These are phyloP conservation scores for Scolanthus callimorphus DNA, from an alignment of 92 coral and sea anemone genomes.

Conservation along the genomic window DNA sequence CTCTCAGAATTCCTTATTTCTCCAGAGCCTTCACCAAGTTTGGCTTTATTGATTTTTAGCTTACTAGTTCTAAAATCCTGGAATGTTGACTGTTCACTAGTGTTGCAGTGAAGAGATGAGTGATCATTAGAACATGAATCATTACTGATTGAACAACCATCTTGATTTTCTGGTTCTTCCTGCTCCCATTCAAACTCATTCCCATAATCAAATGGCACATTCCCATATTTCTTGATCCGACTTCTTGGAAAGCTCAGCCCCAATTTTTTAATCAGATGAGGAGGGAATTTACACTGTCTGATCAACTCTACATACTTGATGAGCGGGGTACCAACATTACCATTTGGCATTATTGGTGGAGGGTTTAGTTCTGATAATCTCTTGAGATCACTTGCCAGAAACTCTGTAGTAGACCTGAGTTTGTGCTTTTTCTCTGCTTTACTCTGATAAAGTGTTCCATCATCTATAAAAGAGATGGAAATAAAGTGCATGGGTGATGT, in stretches of 20 bases:
- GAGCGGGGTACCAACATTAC: slow-evolving; percentile 92
- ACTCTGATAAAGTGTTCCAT: slow-evolving; percentile 40
- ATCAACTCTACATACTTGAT: slow-evolving; percentile 62
- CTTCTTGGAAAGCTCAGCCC: slow-evolving; percentile 76
- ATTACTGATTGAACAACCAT: background rate
- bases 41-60: background rate
- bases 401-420: slow-evolving; percentile 53
- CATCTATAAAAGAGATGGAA: slow-evolving; percentile 15
- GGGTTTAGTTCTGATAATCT: slow-evolving; percentile 84
- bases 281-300: slow-evolving; percentile 87
- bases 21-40: background rate
- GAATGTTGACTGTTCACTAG: background rate
- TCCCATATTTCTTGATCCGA: slow-evolving; percentile 79
- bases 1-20: background rate
- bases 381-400: slow-evolving; percentile 61
- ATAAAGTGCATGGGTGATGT: background rate
- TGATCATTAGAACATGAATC: too few species aligned
- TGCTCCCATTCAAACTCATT: background rate
- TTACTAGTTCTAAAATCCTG: background rate
- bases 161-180: background rate
- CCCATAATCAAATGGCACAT: slow-evolving; percentile 83
- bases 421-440: slow-evolving; percentile 49
- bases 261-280: slow-evolving; percentile 80
- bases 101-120: background rate
- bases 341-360: slow-evolving; percentile 96